Base-by-base conservation (phyloP, 2,797 vertebrate genomes). In the Girardinus metallicus region DNA sequence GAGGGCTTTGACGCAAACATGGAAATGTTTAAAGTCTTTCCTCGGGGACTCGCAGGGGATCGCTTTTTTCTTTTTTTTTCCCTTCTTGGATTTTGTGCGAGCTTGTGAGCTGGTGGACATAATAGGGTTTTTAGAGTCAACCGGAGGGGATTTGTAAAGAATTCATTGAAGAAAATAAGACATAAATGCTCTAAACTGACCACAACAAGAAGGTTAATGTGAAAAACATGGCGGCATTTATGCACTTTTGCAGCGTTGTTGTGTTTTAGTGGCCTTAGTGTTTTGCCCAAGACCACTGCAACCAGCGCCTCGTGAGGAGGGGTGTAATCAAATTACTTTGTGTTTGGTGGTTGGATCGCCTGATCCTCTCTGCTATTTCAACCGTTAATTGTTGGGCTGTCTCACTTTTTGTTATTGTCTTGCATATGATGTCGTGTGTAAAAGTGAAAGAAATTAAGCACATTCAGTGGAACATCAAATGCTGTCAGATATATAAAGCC, bases 1-100 rank as follows among this genome's bases (percentile, higher is more conserved):
- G 72, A 74, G 71, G 83, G 86, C 83, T 77, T 75, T 76, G 76
- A 86, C 76, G 75, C 83, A 85, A 88, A 86, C 80, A 68, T 60
- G 71, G 82, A 84, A 74, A 87, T 76, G 77, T 78, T 88, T 74
- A 9, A 77, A 81, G 47, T 51, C 41, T 77, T 83, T 73, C 57
- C 23, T 80, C 73, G 5, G 77, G 70, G 71, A 49, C 3, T 41
- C 2, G 29, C 73, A 46, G 12, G 74, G n/a, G 74, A 83, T 29
- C n/a, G 12, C 36, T 16, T 43, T 23, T 29, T 41, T 21, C 2
- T 57, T 49, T 29, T 41, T 46, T 51, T 51, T 51, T 23, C 49
- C 21, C 49, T 1, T 55, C 10, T 78, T 72, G 57, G 77, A 64
- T 76, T 41, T 76, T 5, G 46, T 15, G n/a, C 26, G n/a, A 68